These are phyloP conservation scores for Diabrotica undecimpunctata DNA, from an alignment of 1,140 invertebrate genomes.

Conservation along the genomic window DNA sequence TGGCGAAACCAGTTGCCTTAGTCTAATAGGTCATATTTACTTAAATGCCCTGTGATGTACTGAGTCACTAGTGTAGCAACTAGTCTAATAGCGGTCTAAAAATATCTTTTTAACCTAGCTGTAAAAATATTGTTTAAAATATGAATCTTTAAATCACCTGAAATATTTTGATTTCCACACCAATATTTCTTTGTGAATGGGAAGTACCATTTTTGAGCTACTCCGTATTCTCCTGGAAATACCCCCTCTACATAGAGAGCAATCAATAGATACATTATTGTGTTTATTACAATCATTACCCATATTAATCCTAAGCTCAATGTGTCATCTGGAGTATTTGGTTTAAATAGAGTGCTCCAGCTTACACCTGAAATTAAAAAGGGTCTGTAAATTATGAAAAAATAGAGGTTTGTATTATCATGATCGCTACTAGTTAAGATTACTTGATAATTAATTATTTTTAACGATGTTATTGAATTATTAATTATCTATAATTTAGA, in stretches of 20 bases:
- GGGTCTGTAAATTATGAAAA: too few species aligned
- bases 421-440: background rate
- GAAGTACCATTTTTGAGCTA: constrained; percentile 71
- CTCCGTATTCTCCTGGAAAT: constrained; percentile 66
- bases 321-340: constrained; percentile 67
- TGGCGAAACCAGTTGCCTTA: too few species aligned
- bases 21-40: too few species aligned
- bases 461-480: background rate
- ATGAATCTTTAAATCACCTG: background rate
- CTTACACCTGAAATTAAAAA: constrained; percentile 58
- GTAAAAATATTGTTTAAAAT: background rate
- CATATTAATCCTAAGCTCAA: constrained; percentile 64
- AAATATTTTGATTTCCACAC: constrained; percentile 23
- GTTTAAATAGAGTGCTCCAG: constrained; percentile 67
- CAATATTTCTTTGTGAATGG: constrained; percentile 54
- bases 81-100: too few species aligned
- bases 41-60: too few species aligned
- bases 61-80: too few species aligned
- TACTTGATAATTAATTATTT: background rate
- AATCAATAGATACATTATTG: constrained; percentile 61
- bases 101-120: background rate
- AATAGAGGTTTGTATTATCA: too few species aligned
- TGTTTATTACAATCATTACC: constrained; percentile 63
- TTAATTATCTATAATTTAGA: background rate
- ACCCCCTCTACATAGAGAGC: constrained; percentile 73